These are phyloP conservation scores for Prinia subflava DNA, from an alignment of 2,113 vertebrate species.

Conservation along the genomic window DNA sequence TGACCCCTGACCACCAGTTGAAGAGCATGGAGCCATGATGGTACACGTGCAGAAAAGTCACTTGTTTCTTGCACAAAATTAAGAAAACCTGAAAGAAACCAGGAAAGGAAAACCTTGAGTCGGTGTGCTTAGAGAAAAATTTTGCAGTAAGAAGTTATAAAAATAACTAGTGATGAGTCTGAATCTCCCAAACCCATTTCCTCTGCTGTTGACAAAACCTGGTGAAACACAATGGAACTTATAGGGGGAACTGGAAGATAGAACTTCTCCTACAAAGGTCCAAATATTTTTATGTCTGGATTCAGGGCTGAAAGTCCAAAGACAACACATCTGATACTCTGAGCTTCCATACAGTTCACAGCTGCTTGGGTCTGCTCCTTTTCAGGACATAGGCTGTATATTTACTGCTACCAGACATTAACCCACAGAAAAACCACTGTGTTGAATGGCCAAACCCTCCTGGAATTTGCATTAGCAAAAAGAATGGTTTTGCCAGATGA, in stretches of 20 bases:
- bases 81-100: conserved; percentile 77
- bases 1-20: conserved; percentile 81
- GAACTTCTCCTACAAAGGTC: background rate
- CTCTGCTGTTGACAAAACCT: background rate
- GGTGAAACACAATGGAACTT: background rate
- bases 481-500: background rate
- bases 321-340: background rate
- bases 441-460: background rate
- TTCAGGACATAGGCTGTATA: background rate
- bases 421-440: background rate
- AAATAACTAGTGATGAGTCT: background rate
- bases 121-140: background rate
- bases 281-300: background rate
- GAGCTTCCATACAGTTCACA: background rate
- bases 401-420: background rate
- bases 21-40: conserved; percentile 83
- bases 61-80: conserved; percentile 80
- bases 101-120: background rate
- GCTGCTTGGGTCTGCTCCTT: background rate
- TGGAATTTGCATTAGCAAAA: background rate
- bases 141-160: background rate
- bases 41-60: conserved; percentile 83
- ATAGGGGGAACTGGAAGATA: background rate
- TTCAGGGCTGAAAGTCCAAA: background rate
- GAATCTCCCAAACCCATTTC: background rate